Evolutionary conservation across 2,888 invertebrate genomes (phyloP).

Genomic region (Anthrax anthrax): DNA sequence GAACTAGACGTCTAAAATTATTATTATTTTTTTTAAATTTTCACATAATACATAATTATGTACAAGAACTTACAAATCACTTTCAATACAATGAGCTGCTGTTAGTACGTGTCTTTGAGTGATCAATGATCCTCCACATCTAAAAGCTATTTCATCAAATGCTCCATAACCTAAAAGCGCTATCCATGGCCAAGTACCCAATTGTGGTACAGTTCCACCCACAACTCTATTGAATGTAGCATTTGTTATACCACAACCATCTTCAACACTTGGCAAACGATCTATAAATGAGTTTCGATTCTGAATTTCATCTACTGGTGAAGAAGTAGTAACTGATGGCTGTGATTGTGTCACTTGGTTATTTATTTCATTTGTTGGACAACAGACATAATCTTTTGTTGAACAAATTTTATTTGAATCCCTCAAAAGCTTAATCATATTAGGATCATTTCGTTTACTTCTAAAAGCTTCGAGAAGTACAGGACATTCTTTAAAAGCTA

Average conservation of each 20-base stretch:
- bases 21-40: too few species aligned
- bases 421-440: constrained; percentile 19
- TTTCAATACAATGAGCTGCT: constrained; percentile 28
- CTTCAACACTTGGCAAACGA: constrained; percentile 24
- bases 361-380: constrained; percentile 16
- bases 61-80: constrained; percentile 23
- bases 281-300: not conserved
- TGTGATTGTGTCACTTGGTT: not conserved
- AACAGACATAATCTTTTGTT: constrained; percentile 20
- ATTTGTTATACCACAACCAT: constrained; percentile 50
- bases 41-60: too few species aligned
- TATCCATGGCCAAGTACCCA: constrained; percentile 71
- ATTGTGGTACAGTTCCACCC: constrained; percentile 50
- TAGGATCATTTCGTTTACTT: constrained; percentile 17
- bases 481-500: constrained; percentile 21
- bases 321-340: not conserved
- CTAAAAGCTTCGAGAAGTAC: constrained; percentile 17
- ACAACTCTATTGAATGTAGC: constrained; percentile 48
- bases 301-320: not conserved
- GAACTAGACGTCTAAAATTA: constrained; percentile 46
- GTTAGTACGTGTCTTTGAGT: constrained; percentile 54
- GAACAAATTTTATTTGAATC: constrained; percentile 24
- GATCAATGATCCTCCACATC: constrained; percentile 38
- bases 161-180: constrained; percentile 53
- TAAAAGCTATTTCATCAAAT: constrained; percentile 23